Base-by-base conservation (phyloP, 2,888 invertebrate species). In the Cantharis rufa region DNA sequence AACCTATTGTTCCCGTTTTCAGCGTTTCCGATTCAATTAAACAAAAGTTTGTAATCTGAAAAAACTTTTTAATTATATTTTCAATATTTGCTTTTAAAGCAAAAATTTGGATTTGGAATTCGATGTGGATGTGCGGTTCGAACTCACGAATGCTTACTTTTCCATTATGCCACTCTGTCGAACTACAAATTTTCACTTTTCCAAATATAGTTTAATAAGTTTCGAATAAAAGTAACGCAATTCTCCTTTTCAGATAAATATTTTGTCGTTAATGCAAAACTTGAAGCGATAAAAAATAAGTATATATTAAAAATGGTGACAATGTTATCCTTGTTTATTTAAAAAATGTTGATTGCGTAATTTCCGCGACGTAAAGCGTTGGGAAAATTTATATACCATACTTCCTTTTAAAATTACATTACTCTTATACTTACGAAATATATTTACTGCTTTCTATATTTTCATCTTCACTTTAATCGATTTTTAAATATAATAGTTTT, bases 261-360 rank as follows among this genome's bases (percentile, higher is more conserved):
- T 48, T 48, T 48, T 48, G 48, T n/a, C 48, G 48, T 48, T 48
- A 48, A 48, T 48, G 48, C 7, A 48, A 48, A 48, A 48, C 48
- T 48, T 48, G 48, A 48, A n/a, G 48, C 48, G 48, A 48, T 48
- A 48, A 48, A 48, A 48, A 48, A 48, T 48, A 48, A 48, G n/a
- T 48, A 48, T 48, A 48, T 48, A 48, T 48, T 48, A 48, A 48
- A 48, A 48, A 48, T 48, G 16, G 61, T 66, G 64, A 66, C 64
- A 66, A 48, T 66, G 21, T 66, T 66, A 66, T 66, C 64, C 64
- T 66, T 66, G 24, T 66, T 66, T 66, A 18, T n/a, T 66, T 48
- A 48, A 48, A 48, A 48, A 48, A 48, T 48, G 48, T 66, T 21
- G 64, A 66, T 66, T 66, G 64, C 64, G 64, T 66, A 66, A 66